A percentile compares a stretch with the other conserved stretches of the same genome.
Evolutionary conservation across 2,797 vertebrate genomes (phyloP).

Genomic region (Danio albolineatus): DNA sequence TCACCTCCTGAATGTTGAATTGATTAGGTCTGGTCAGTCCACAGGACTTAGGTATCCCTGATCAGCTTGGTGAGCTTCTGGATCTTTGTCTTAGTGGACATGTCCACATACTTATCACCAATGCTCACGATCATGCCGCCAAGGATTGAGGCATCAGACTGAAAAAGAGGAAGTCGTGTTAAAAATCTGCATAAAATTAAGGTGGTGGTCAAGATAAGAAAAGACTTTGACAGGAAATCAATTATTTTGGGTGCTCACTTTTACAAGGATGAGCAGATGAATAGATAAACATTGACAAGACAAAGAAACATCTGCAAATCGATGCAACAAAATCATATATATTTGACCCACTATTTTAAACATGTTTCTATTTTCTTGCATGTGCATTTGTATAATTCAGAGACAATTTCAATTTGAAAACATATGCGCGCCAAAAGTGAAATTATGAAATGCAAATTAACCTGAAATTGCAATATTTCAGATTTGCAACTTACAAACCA

Average conservation of each 20-base stretch:
- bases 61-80: constrained; percentile 91
- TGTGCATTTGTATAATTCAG: too few species aligned
- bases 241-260: not conserved
- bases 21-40: constrained; percentile 64
- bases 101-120: constrained; percentile 87
- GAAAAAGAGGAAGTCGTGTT: not conserved
- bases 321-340: too few species aligned
- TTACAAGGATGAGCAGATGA: not conserved
- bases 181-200: not conserved
- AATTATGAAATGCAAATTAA: too few species aligned
- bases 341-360: too few species aligned
- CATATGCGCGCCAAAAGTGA: too few species aligned
- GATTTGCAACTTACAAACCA: too few species aligned
- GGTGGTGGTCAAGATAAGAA: not conserved
- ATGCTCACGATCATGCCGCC: constrained; percentile 97
- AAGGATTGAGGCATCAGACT: constrained; percentile 89
- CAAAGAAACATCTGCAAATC: not conserved
- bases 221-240: not conserved
- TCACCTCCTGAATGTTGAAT: constrained; percentile 53
- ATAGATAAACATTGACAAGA: not conserved
- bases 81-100: constrained; percentile 92
- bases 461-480: too few species aligned
- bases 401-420: too few species aligned
- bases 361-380: too few species aligned
- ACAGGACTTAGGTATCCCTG: constrained; percentile 82